A percentile compares a stretch with the other conserved stretches of the same genome.
Conservation (phyloP, 2,888 invertebrate species). For the Eupeodes latifasciatus region DNA sequence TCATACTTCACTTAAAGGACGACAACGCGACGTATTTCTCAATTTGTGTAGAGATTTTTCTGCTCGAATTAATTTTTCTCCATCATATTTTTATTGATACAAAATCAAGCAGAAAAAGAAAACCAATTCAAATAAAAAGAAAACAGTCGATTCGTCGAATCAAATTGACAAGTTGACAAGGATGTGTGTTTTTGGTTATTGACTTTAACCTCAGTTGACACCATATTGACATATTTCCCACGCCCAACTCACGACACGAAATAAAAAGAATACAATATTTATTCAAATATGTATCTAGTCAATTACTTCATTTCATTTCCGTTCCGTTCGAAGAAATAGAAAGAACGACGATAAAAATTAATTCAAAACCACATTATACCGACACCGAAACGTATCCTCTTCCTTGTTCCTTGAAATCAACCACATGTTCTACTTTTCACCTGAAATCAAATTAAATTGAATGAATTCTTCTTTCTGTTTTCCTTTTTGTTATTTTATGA, state of each 20-base stretch:
- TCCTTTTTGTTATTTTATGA: no score
- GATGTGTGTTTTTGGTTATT: conserved; percentile 38
- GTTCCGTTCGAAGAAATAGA: background rate
- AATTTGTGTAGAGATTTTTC: conserved; percentile 51
- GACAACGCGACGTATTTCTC: conserved; percentile 27
- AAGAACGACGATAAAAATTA: background rate
- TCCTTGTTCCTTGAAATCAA: conserved; percentile 25
- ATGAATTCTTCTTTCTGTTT: conserved; percentile 57
- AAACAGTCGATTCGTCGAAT: background rate
- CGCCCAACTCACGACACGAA: conserved; percentile 30
- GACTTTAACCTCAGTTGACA: conserved; percentile 51
- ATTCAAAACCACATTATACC: conserved; percentile 36
- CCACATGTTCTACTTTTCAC: conserved; percentile 65
- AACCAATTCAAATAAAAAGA: background rate
- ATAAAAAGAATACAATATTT: conserved; percentile 41
- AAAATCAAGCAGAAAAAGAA: background rate
- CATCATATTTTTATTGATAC: conserved; percentile 7
- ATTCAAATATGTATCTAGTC: conserved; percentile 62
- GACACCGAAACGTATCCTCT: background rate
- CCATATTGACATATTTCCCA: conserved; percentile 62
- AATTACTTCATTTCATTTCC: conserved; percentile 62
- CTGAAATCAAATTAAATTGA: conserved; percentile 67
- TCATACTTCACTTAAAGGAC: background rate
- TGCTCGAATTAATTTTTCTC: conserved; percentile 57
- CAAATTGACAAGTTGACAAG: conserved; percentile 56